Conservation (phyloP, 2,113 vertebrate species). For the Rhinopomastus cyanomelas region DNA sequence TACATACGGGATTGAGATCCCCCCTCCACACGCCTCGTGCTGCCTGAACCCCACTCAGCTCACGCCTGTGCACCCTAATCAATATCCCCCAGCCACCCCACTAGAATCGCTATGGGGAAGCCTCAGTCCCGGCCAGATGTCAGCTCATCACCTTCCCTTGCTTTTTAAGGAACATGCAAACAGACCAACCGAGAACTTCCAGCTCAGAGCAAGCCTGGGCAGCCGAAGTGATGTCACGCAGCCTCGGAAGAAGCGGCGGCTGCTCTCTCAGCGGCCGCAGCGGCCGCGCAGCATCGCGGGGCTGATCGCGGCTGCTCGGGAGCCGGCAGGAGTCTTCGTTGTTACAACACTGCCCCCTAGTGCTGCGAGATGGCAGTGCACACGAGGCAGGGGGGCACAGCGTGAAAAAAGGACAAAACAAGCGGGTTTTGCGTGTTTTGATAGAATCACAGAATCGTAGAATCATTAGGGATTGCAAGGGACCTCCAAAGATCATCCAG, state of each 20-base stretch:
- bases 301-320: background rate
- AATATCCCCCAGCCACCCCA: background rate
- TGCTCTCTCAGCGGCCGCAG: background rate
- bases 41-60: background rate
- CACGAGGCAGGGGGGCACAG: too few relatives aligned
- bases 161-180: background rate
- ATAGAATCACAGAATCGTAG: too few relatives aligned
- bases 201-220: background rate
- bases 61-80: background rate
- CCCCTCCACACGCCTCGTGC: background rate
- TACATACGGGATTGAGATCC: background rate
- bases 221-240: background rate
- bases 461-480: too few relatives aligned
- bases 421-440: too few relatives aligned
- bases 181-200: background rate
- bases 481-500: too few relatives aligned
- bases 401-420: too few relatives aligned
- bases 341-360: constrained; percentile 82
- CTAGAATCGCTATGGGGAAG: background rate
- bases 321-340: constrained; percentile 45
- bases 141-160: accelerated
- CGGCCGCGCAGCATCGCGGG: background rate
- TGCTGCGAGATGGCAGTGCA: constrained; percentile 19
- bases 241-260: accelerated
- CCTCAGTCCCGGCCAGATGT: background rate